Evolutionary conservation across 2,797 vertebrate genomes (phyloP).

Genomic region (Coluber constrictor): DNA sequence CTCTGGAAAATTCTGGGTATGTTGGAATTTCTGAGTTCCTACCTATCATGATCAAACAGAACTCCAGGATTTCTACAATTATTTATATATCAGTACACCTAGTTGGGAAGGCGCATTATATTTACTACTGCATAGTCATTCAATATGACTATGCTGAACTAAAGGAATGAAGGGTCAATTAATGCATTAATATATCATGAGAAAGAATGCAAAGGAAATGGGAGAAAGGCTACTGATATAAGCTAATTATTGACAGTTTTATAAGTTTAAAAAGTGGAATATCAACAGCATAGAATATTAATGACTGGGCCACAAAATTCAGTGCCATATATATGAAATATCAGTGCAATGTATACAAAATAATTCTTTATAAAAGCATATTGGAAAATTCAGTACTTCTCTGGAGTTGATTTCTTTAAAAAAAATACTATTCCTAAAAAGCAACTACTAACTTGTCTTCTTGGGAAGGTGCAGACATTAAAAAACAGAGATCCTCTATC

Average conservation of each 20-base stretch:
- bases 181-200: not conserved
- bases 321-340: not conserved
- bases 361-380: not conserved
- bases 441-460: not conserved
- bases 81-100: not conserved
- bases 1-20: not conserved
- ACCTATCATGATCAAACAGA: not conserved
- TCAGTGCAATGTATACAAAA: not conserved
- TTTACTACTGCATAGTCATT: not conserved
- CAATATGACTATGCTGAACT: not conserved
- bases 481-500: not conserved
- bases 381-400: not conserved
- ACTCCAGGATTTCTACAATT: not conserved
- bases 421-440: not conserved
- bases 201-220: not conserved
- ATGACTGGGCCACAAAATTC: not conserved
- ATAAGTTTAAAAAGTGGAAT: not conserved
- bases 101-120: not conserved
- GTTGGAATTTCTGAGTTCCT: not conserved
- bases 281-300: not conserved
- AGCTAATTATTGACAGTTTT: not conserved
- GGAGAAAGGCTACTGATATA: not conserved
- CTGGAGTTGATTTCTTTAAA: not conserved
- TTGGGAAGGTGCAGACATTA: not conserved
- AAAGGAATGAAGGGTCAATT: not conserved